These are phyloP conservation scores for Pleuronectes platessa DNA, from an alignment of 2,113 vertebrate genomes.

Conservation along the genomic window DNA sequence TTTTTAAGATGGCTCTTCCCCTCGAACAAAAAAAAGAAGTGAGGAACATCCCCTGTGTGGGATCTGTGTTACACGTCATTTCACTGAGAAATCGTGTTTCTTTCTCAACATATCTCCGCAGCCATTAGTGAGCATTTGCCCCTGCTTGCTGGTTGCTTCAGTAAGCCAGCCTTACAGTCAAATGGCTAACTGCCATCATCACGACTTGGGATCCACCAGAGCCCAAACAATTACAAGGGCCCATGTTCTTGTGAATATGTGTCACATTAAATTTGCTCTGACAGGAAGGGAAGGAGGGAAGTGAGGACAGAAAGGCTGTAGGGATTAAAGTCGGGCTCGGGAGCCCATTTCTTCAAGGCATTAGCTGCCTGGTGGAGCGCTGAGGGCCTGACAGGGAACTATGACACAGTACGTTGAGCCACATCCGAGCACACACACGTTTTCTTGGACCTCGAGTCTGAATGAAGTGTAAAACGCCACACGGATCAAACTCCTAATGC, in stretches of 20 bases:
- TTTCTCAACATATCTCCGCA: conserved; percentile 63
- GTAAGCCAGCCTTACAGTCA: conserved; percentile 41
- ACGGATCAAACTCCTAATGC: conserved; percentile 29
- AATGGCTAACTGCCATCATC: conserved; percentile 65
- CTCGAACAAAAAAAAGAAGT: conserved; percentile 9
- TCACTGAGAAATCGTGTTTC: conserved; percentile 74
- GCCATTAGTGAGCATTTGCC: conserved; percentile 68
- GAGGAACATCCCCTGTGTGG: conserved; percentile 37
- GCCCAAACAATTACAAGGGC: conserved; percentile 75
- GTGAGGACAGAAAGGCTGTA: conserved; percentile 70
- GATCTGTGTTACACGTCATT: conserved; percentile 72
- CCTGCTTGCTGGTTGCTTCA: conserved; percentile 30
- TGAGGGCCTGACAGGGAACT: conserved; percentile 72
- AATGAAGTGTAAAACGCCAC: conserved; percentile 17
- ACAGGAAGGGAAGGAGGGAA: conserved; percentile 67
- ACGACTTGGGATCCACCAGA: conserved; percentile 58
- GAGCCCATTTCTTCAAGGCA: conserved; percentile 76
- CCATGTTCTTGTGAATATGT: conserved; percentile 77
- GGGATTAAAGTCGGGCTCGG: conserved; percentile 74
- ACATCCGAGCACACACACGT: conserved; percentile 45
- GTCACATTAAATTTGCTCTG: conserved; percentile 78
- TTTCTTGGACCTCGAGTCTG: conserved; percentile 27
- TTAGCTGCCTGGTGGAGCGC: conserved; percentile 78
- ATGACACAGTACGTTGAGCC: conserved; percentile 68
- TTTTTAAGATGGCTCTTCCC: conserved; percentile 31